Evolutionary conservation across 2,888 invertebrate species (phyloP), one percentile per base, ranked within the genome.

Genomic region (Rapana venosa): DNA sequence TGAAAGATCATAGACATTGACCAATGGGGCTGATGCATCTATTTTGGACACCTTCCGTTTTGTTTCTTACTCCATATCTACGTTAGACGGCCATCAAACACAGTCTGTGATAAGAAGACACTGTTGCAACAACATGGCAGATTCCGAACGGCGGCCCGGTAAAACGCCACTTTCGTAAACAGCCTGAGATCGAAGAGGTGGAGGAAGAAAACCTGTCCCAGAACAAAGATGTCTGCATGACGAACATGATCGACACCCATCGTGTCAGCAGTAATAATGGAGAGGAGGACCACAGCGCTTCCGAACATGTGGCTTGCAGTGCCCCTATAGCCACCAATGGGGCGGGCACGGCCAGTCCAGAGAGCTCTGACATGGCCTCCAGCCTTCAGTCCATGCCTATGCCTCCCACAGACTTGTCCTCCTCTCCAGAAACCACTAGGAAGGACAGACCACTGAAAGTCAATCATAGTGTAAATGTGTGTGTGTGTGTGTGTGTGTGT

Each of bases 131-230:
- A 93, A 91, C 86, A 94, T 94, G 94, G 92, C 94, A 70, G 92
- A 93, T 90, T 92, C 93, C 86, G 90, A 92, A 74, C 87, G 90
- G 35, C 90, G 90, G 88, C 91, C 89, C 30, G 88, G 87, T 77
- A 90, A 91, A 84, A 87, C 92, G 66, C 91, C 92, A 61, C 92
- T 11, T 95, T 26, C 92, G 92, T 77, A 96, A 96, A 92, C 96
- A 96, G 93, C 93, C 94, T n/a, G 96, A 96, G 92, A 94, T 96
- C 32, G 96, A 96, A 88, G 96, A 96, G 87, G 94, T 93, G 61
- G 95, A 95, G 88, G 94, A 92, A 20, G 92, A 90, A 8, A 93
- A 93, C 47, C 36, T 32, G n/a, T 58, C 56, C n/a, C 85, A 85
- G 58, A 35, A 15, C 74, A 77, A 87, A 30, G 35, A 87, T 74